Base-by-base conservation (phyloP, 1,140 invertebrate species). In the Tetranychus cinnabarinus region DNA sequence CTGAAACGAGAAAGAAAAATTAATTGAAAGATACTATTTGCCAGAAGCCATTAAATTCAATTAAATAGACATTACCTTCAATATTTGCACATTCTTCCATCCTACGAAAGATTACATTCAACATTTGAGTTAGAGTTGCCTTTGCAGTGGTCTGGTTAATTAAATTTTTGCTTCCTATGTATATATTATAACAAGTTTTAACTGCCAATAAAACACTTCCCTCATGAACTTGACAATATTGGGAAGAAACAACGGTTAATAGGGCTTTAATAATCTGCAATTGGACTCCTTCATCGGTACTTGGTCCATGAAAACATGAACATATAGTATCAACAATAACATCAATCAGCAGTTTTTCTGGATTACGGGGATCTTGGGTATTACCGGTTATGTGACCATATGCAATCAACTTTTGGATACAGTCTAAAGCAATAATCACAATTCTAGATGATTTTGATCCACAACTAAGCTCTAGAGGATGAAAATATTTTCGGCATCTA, bases 101-200 rank as follows among this genome's bases (percentile, higher is more conserved):
- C 65, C 90, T 80, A 12, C 82, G 81, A 73, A 97, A 97, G 66
- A 97, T 96, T 8, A 92, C 88, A 77, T 93, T 97, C 13, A 98
- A 78, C 87, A 97, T 97, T 77, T 99, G 96, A 0, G 93, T 98
- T 0, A 99, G 79, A 0, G 92, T 97, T 1, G 92, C 96, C 67
- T 91, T 82, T 5, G 96, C 96, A 23, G 96, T 99, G 15, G 92
- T 95, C 75, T 97, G 92, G 76, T 98, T 98, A n/a, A 97, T 87
- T 34, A 96, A 76, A 74, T 95, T 97, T 72, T 84, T 87, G 67
- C 88, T 95, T 2, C 90, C 93, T 68, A 99, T 76, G 72, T 96
- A 97, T 66, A 99, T 97, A 71, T 97, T 97, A 72, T 97, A 99
- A 67, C 79, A 80, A 23, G 93, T 98, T 66, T 90, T 79, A 4